Percentiles rank a stretch among this genome's conserved stretches.
Conservation (phyloP, 2,113 vertebrate species). For the Paradoxurus hermaphroditus region DNA sequence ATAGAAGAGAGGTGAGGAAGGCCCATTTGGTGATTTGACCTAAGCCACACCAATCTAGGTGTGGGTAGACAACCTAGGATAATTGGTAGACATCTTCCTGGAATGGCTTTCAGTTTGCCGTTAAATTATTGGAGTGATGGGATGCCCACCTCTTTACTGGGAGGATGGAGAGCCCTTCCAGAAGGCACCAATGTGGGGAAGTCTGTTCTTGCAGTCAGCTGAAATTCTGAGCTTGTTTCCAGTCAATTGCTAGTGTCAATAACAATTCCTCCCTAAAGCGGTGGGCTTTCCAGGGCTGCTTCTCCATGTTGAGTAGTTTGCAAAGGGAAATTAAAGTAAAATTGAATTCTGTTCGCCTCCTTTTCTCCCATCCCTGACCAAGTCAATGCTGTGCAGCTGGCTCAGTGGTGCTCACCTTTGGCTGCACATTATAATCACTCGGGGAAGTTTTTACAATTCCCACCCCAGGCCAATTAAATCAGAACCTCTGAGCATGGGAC, state of each 20-base stretch:
- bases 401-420: neutral
- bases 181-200: neutral
- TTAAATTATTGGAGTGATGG: neutral
- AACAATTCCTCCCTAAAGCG: neutral
- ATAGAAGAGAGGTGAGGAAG: neutral
- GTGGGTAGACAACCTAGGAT: too few relatives aligned
- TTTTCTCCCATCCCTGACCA: neutral
- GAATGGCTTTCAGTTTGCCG: neutral
- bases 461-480: neutral
- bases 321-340: neutral
- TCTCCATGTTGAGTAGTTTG: neutral
- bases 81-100: neutral
- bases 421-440: neutral
- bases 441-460: neutral
- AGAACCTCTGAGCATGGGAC: neutral
- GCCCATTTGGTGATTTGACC: neutral
- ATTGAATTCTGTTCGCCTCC: neutral
- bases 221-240: neutral
- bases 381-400: neutral
- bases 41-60: neutral
- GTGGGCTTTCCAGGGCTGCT: neutral
- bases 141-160: neutral
- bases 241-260: neutral
- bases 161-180: neutral
- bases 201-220: neutral